These are phyloP conservation scores for Apodemus speciosus DNA, from an alignment of 2,113 vertebrate species.

Conservation along the genomic window DNA sequence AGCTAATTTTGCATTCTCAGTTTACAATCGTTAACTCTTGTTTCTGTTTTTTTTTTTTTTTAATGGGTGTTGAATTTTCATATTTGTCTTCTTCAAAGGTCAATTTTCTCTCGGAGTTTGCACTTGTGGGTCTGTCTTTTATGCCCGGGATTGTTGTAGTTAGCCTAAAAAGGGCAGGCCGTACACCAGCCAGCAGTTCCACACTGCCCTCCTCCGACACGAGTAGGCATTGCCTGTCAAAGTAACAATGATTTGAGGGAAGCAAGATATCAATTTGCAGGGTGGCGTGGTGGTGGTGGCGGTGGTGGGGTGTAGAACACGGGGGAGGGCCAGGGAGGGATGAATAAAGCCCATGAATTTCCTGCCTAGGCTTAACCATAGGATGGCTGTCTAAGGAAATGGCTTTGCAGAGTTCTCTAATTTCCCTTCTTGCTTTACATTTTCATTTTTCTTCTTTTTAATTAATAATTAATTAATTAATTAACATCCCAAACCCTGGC, in stretches of 20 bases:
- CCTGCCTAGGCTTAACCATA: not conserved
- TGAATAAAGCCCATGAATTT: not conserved
- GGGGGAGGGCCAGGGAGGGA: too few species aligned
- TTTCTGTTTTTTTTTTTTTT: slow-evolving; percentile 43
- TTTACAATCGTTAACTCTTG: not conserved
- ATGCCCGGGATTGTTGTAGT: not conserved
- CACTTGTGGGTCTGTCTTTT: not conserved
- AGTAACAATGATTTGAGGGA: not conserved
- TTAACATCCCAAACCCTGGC: too few species aligned
- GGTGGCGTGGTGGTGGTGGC: too few species aligned
- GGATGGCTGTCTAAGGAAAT: not conserved
- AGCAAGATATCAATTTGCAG: not conserved
- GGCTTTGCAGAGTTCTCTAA: not conserved
- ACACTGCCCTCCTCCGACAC: slow-evolving; percentile 23
- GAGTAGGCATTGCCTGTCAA: not conserved
- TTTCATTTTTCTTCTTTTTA: not conserved
- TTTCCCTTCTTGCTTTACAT: not conserved
- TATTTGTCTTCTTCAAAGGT: not conserved
- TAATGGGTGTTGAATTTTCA: accelerated
- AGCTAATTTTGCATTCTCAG: not conserved
- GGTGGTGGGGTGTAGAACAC: too few species aligned
- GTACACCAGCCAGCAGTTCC: not conserved
- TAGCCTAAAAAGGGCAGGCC: not conserved
- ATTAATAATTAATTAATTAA: too few species aligned
- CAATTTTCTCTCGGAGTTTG: not conserved